A percentile compares a stretch with the other conserved stretches of the same genome.
Evolutionary conservation across 2,888 invertebrate genomes (phyloP).

Genomic region (Acronicta psi): DNA sequence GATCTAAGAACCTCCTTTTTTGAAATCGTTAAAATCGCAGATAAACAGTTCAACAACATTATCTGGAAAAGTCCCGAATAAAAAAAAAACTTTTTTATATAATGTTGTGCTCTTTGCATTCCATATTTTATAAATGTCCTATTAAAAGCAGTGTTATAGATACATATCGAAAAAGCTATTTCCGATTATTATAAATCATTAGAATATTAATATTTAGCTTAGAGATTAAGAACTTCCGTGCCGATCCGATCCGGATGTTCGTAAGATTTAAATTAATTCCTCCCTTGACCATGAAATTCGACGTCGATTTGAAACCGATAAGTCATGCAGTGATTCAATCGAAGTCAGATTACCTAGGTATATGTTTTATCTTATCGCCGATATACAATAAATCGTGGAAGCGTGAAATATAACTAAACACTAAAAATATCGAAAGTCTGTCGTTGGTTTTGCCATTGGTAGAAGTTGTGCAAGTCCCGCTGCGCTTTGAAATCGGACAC

Average conservation of each 20-base stretch:
- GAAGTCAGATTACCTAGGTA: conserved; percentile 45
- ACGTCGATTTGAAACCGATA: conserved; percentile 52
- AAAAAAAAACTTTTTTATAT: too few species aligned
- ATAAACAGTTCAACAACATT: too few species aligned
- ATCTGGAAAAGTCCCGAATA: too few species aligned
- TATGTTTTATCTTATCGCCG: conserved; percentile 59
- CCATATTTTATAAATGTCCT: too few species aligned
- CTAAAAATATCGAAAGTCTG: conserved; percentile 59
- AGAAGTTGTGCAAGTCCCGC: conserved; percentile 74
- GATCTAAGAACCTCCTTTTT: too few species aligned
- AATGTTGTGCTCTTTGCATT: too few species aligned
- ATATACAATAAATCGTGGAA: conserved; percentile 21
- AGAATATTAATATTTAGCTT: conserved; percentile 16
- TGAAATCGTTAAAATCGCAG: too few species aligned
- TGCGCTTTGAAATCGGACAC: conserved; percentile 81
- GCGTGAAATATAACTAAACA: conserved; percentile 40
- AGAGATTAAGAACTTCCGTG: conserved; percentile 33
- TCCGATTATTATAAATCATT: conserved; percentile 4
- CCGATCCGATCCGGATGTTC: conserved; percentile 34
- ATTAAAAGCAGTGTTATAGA: too few species aligned
- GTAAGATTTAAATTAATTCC: conserved; percentile 43
- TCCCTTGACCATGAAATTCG: conserved; percentile 54
- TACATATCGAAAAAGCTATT: not conserved
- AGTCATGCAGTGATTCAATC: conserved; percentile 57
- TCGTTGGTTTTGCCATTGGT: conserved; percentile 58